Percentiles rank a stretch among this genome's conserved stretches.
Conservation (phyloP, 2,113 vertebrate genomes). For the Archocentrus centrarchus region DNA sequence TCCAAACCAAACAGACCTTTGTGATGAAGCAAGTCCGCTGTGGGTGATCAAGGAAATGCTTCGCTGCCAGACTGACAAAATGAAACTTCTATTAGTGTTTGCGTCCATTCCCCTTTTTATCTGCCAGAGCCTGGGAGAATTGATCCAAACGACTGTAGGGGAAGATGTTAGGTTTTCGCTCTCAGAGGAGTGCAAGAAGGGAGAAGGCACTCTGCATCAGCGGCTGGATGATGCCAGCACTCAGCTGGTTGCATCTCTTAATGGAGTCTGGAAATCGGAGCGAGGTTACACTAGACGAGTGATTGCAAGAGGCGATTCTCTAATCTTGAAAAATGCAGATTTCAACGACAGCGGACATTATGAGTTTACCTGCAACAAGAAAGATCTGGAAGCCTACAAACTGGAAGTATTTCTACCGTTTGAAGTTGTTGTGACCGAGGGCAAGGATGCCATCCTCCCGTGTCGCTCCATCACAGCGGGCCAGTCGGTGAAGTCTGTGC, state of each 20-base stretch:
- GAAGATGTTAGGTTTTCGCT: fast-evolving
- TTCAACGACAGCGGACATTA: conserved; percentile 7
- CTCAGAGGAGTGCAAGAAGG: not conserved
- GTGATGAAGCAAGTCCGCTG: not conserved
- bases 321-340: not conserved
- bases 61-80: fast-evolving
- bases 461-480: no score
- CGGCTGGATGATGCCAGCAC: not conserved
- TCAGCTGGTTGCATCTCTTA: not conserved
- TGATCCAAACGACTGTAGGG: not conserved
- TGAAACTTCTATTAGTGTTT: not conserved
- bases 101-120: not conserved
- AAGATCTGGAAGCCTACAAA: not conserved
- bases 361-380: not conserved
- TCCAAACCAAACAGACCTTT: not conserved
- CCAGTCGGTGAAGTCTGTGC: no score
- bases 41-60: not conserved
- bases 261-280: not conserved
- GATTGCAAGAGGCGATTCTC: fast-evolving
- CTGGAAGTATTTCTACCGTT: not conserved
- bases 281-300: not conserved
- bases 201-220: not conserved
- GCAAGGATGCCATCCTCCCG: no score
- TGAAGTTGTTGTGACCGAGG: no score
- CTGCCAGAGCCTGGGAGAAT: not conserved